Percentiles rank a stretch among this genome's conserved stretches.
Conservation (phyloP, 2,888 invertebrate species). For the Macrophya annulata region DNA sequence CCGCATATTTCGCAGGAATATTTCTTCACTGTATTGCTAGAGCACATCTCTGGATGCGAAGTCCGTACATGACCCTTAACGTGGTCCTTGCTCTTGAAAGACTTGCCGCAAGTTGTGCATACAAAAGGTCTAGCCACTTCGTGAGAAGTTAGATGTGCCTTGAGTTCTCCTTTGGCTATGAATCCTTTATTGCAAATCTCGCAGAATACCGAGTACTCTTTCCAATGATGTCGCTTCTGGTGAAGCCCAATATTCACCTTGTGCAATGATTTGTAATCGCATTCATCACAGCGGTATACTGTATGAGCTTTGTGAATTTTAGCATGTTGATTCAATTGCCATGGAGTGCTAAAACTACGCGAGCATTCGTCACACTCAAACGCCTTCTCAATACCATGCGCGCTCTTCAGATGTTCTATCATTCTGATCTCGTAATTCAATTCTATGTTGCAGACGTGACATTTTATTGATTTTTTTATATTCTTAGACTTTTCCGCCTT, state of each 20-base stretch:
- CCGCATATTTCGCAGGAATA: constrained; percentile 69
- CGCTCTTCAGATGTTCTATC: constrained; percentile 70
- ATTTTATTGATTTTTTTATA: constrained; percentile 56
- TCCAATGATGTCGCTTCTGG: constrained; percentile 64
- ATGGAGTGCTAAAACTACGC: constrained; percentile 71
- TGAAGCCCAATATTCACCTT: constrained; percentile 69
- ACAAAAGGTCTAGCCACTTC: constrained; percentile 68
- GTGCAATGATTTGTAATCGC: constrained; percentile 71
- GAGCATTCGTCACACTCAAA: constrained; percentile 72
- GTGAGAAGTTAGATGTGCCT: constrained; percentile 67
- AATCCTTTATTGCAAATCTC: constrained; percentile 70
- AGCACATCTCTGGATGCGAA: constrained; percentile 51
- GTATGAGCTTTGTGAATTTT: constrained; percentile 70
- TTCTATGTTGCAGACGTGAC: constrained; percentile 70
- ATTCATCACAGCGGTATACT: constrained; percentile 68
- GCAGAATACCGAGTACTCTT: constrained; percentile 65
- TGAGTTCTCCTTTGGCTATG: constrained; percentile 64
- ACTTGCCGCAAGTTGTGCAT: constrained; percentile 69
- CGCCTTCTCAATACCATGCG: constrained; percentile 72
- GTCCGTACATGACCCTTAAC: constrained; percentile 68
- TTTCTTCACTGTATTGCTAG: constrained; percentile 56
- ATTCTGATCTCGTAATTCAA: constrained; percentile 72
- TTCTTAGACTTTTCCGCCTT: constrained; percentile 14
- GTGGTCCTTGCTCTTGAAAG: constrained; percentile 68
- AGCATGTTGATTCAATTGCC: constrained; percentile 72